These are phyloP conservation scores for Ormyrus rosae DNA, from an alignment of 2,888 invertebrate genomes.

Conservation along the genomic window DNA sequence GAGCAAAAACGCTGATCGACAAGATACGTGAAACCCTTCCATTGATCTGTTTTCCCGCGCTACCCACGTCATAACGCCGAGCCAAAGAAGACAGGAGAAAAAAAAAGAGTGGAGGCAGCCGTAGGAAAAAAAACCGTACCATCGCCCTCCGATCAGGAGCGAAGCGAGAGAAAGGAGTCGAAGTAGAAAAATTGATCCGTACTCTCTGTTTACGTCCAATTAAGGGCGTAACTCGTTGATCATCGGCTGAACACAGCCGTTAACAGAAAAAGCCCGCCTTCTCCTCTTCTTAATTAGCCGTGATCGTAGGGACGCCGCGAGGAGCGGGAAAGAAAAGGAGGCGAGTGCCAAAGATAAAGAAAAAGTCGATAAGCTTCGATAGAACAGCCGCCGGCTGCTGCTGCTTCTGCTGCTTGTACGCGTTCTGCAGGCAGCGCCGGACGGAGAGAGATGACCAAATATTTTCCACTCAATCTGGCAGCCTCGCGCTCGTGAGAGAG, in stretches of 20 bases:
- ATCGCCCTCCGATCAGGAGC: not conserved
- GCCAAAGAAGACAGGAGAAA: not conserved
- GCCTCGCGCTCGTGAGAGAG: not conserved
- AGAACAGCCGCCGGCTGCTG: not conserved
- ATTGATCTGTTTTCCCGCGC: not conserved
- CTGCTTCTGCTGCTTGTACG: no score
- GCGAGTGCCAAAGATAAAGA: constrained; percentile 40
- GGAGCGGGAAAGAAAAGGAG: not conserved
- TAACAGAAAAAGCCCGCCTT: not conserved
- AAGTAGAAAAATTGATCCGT: constrained; percentile 37
- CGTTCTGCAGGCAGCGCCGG: no score
- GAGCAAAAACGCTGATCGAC: constrained; percentile 25
- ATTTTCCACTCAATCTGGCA: constrained; percentile 53
- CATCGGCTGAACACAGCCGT: not conserved
- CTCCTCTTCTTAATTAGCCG: constrained; percentile 39
- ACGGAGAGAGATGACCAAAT: not conserved
- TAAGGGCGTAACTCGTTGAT: constrained; percentile 42
- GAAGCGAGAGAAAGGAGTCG: not conserved
- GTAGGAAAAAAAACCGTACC: not conserved
- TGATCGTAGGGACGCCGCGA: constrained; percentile 1
- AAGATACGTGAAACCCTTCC: constrained; percentile 21
- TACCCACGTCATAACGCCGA: constrained; percentile 12
- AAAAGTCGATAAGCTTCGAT: constrained; percentile 44
- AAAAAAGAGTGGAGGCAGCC: not conserved
- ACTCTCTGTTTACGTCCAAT: constrained; percentile 47